A percentile compares a stretch with the other conserved stretches of the same genome.
Conservation (phyloP, 92 coral and sea anemone genomes). For the Bergia puertoricense region DNA sequence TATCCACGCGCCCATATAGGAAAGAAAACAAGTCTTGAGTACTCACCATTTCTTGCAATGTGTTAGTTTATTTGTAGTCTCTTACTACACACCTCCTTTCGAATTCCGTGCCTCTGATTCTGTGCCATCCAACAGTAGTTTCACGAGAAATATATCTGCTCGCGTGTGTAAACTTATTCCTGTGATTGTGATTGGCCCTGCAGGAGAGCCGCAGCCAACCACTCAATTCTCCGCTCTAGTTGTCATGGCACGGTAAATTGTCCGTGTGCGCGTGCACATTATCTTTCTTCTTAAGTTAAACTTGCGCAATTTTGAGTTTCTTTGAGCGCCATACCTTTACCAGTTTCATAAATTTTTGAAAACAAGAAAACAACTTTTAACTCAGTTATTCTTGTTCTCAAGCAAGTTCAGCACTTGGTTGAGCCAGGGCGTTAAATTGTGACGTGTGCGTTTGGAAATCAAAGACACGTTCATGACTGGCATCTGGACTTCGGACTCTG, state of each 20-base stretch:
- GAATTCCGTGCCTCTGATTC: neutral
- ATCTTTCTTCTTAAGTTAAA: neutral
- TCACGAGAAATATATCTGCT: neutral
- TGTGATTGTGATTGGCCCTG: neutral
- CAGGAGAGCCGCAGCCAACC: slow-evolving; percentile 18
- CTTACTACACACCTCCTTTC: neutral
- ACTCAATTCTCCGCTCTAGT: neutral
- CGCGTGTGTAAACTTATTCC: neutral
- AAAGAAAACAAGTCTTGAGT: neutral
- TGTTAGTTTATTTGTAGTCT: no score
- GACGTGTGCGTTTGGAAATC: neutral
- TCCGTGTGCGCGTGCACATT: neutral
- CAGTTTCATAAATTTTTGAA: no score
- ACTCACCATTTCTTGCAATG: neutral
- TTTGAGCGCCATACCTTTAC: neutral
- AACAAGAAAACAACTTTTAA: neutral
- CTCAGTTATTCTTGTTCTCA: no score
- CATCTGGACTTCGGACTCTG: slow-evolving; percentile 22
- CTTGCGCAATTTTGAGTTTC: neutral
- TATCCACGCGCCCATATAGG: neutral
- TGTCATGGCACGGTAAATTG: slow-evolving; percentile 16
- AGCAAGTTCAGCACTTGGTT: no score
- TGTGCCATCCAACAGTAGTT: neutral
- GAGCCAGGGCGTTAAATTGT: neutral
- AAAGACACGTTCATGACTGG: neutral